Base-by-base conservation (phyloP, 2,888 invertebrate genomes). In the Monoplex corrugatus region DNA sequence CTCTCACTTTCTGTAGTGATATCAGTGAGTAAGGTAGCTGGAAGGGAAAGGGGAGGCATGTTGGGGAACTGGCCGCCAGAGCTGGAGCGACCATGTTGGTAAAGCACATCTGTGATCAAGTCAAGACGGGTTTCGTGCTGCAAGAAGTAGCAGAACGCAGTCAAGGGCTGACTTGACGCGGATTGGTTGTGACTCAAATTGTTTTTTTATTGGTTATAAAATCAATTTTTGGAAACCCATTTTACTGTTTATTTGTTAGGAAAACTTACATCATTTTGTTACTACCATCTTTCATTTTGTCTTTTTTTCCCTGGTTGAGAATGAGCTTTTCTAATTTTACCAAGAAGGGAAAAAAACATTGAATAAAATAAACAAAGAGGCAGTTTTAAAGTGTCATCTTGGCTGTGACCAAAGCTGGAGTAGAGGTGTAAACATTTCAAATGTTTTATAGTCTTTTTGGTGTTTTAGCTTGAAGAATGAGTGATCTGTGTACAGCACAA, bases 51-150 rank as follows among this genome's bases (percentile, higher is more conserved):
- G 43, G 78, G 3, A 75, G 2, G 57, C 28, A 28, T 57, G 57
- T 5, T 6, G 43, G 40, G 78, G 78, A 43, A 43, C 1, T 80
- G 23, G 78, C 28, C 23, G 78, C 43, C 40, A 28, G 6, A 40
- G 23, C 23, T 40, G 6, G 10, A 43, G 78, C 43, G 28, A 23
- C 45, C 3, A 38, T 40, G 57, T 40, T 82, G 82, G 83, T 83
- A 50, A 88, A 88, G 88, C 88, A 83, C 82, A 88, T 88, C 88
- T 88, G 88, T 88, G 88, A 88, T 88, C 83, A 83, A 44, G 83
- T 88, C 44, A 68, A 88, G 88, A 88, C 83, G 82, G 88, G 82
- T 88, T 63, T 63, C 72, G 45, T 83, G 88, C 83, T 83, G 68
- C 68, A 44, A 83, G 72, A 88, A 63, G 68, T 43, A 80, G 80